Conservation (phyloP, 2,113 vertebrate genomes). For the Stictonetta naevosa region DNA sequence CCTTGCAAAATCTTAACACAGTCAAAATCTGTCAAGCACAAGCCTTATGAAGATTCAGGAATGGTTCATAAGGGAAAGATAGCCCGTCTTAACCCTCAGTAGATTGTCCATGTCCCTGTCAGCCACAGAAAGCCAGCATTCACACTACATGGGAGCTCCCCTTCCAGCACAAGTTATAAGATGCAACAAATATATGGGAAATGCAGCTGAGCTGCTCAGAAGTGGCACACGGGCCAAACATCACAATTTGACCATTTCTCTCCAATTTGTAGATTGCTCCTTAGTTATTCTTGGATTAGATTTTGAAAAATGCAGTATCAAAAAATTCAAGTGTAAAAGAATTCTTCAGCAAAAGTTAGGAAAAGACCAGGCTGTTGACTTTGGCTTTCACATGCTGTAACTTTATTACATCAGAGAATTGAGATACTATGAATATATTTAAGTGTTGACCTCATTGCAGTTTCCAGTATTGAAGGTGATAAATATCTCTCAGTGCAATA, state of each 20-base stretch:
- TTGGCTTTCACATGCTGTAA: background rate
- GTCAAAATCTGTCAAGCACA: background rate
- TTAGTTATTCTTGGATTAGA: background rate
- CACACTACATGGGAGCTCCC: background rate
- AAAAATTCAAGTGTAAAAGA: background rate
- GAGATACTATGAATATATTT: background rate
- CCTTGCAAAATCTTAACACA: background rate
- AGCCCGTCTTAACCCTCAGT: background rate
- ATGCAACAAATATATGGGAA: background rate
- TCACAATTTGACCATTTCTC: background rate
- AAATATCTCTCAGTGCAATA: conserved; percentile 7
- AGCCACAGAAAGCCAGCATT: background rate
- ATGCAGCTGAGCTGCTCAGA: background rate
- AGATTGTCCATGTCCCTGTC: background rate
- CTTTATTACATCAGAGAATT: conserved; percentile 17
- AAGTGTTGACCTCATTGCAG: conserved; percentile 11
- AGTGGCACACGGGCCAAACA: background rate
- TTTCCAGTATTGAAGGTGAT: conserved; percentile 10
- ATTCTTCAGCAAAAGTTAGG: background rate
- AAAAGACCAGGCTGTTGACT: background rate
- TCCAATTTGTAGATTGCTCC: background rate
- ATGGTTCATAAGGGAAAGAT: background rate
- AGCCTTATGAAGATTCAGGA: background rate
- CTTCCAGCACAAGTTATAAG: background rate
- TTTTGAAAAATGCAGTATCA: background rate